Evolutionary conservation across 2,888 invertebrate species (phyloP), one percentile per base, ranked within the genome.

Genomic region (Drosophila meridiana): DNA sequence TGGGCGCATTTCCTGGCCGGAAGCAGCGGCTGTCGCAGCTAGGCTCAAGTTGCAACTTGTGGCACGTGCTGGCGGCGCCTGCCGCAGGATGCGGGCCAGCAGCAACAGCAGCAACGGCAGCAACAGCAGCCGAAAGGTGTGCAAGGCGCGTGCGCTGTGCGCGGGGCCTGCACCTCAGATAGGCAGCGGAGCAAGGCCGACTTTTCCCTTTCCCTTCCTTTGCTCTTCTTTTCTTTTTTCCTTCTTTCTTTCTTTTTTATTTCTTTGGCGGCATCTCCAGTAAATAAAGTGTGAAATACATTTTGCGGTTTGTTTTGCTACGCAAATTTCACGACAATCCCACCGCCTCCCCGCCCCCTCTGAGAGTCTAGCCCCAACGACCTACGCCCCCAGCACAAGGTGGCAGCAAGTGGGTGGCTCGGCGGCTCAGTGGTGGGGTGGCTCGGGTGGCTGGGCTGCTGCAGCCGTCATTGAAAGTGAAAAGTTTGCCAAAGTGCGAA

Each of bases 401-500:
- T 84, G 87, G 65, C 68, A 67, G 64, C 59, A 9, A 59, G 45
- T 63, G 69, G 45, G 58, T 50, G 61, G 61, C 28, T 32, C 32
- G 43, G 13, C 20, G 20, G 20, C 20, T 20, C 20, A 20, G 43
- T 9, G 57, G 13, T 32, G 0, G 48, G 40, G 14, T 6, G 36
- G 11, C 11, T 28, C 3, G 52, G 43, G 34, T 9, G 14, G 5
- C 8, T 32, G 11, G 52, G 48, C 28, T 55, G 42, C 32, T 32
- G 52, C 40, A 38, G 70, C 13, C 66, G 61, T 56, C 71, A 74
- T 73, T 73, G 87, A 87, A 87, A 86, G 87, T 86, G 87, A 86
- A 86, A 86, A 87, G 85, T 86, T 86, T 83, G 76, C 85, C 85
- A 82, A 86, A 86, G 87, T 82, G 83, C 80, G 73, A 81, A 81